Conservation (phyloP, 2,888 invertebrate genomes). For the Nomada flava region DNA sequence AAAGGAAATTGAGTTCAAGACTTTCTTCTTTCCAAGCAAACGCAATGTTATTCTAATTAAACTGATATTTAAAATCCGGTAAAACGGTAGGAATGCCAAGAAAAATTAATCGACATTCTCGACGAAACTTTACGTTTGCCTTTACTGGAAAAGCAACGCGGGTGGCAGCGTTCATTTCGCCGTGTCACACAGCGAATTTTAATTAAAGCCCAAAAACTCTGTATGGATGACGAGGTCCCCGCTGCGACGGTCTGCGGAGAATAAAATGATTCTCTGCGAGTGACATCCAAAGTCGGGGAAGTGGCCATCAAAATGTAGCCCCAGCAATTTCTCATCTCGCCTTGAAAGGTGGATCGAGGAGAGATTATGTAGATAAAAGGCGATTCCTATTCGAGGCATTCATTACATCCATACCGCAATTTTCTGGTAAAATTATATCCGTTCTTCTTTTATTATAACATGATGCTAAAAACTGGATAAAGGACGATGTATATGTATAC, state of each 20-base stretch:
- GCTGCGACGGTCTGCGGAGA: conserved; percentile 40
- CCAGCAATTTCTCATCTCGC: conserved; percentile 33
- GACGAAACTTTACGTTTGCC: conserved; percentile 14
- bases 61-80: neutral
- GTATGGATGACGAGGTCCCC: conserved; percentile 40
- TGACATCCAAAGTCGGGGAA: conserved; percentile 61
- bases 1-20: no score
- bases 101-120: conserved; percentile 4
- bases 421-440: neutral
- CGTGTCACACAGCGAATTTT: conserved; percentile 61
- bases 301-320: conserved; percentile 25
- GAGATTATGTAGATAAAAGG: conserved; percentile 32
- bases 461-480: neutral
- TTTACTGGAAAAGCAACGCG: neutral
- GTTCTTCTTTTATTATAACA: neutral
- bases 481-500: no score
- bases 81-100: neutral
- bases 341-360: conserved; percentile 8
- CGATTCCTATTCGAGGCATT: conserved; percentile 8
- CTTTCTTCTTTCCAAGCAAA: no score
- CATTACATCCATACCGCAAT: neutral
- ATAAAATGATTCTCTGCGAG: conserved; percentile 67
- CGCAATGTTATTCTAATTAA: no score
- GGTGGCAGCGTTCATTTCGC: conserved; percentile 52
- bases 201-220: conserved; percentile 67